Evolutionary conservation across 2,113 vertebrate genomes (phyloP).

Genomic region (Siniperca chuatsi): DNA sequence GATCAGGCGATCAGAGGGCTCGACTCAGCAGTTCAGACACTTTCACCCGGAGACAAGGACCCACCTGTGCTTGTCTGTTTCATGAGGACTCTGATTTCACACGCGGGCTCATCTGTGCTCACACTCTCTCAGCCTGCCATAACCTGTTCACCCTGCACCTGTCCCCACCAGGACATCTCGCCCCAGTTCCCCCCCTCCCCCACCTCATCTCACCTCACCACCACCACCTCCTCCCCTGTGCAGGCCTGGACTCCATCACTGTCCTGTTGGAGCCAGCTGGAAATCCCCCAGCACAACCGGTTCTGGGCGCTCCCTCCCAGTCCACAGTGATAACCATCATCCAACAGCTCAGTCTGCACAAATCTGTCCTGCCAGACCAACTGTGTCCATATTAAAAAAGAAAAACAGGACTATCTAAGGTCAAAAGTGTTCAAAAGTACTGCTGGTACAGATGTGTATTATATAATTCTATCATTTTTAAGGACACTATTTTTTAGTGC

Average conservation of each 20-base stretch:
- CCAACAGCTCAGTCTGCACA: conserved; percentile 41
- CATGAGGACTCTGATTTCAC: conserved; percentile 48
- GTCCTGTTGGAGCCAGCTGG: conserved; percentile 57
- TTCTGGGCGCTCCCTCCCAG: conserved; percentile 46
- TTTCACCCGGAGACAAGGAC: conserved; percentile 75
- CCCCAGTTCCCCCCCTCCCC: conserved; percentile 31
- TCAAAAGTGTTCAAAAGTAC: not conserved
- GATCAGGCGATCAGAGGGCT: conserved; percentile 51
- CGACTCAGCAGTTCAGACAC: conserved; percentile 76
- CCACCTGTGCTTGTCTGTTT: conserved; percentile 82
- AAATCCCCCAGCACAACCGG: conserved; percentile 58
- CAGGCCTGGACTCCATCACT: conserved; percentile 29
- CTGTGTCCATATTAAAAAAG: conserved; percentile 1
- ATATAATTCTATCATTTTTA: not conserved
- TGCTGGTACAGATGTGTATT: not conserved
- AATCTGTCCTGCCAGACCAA: conserved; percentile 37
- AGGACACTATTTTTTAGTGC: not conserved
- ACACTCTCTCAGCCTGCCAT: conserved; percentile 47
- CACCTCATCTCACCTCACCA: not conserved
- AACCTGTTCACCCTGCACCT: conserved; percentile 76
- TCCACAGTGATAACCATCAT: conserved; percentile 42
- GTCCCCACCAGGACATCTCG: conserved; percentile 62
- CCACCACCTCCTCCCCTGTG: not conserved
- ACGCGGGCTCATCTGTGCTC: conserved; percentile 39
- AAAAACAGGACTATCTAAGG: conserved; percentile 8